Base-by-base conservation (phyloP, 1,140 invertebrate species). In the Pseudobourletiella spinata region DNA sequence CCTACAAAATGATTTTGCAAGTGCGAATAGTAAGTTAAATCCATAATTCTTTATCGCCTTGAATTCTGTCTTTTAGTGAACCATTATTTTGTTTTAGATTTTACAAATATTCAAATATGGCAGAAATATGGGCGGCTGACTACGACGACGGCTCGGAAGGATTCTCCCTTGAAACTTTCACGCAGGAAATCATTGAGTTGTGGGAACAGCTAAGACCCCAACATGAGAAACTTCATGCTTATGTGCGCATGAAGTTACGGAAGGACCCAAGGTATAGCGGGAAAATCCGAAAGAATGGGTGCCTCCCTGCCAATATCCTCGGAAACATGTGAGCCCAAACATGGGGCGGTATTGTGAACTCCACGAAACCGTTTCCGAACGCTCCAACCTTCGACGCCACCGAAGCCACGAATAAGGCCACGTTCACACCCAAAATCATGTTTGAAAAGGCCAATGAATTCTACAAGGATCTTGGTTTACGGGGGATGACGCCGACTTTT, bases 181-280 rank as follows among this genome's bases (percentile, higher is more conserved):
- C 79, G 58, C 72, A 80, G 1, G 80, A 86, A 65, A 73, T 89
- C 56, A 77, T 82, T 57, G 73, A 73, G 16, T 71, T 91, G 1
- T 89, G 85, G 83, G 71, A 79, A n/a, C 80, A 91, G 70, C 72
- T 95, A 2, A 82, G 81, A 63, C 91, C 90, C 0, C 73, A 93
- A 1, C 95, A 95, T 72, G 72, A 86, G 54, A 83, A 94, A 73
- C 72, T 96, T 0, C 92, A 96, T 68, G n/a, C n/a, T n/a, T n/a
- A n/a, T n/a, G n/a, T n/a, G n/a, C n/a, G n/a, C n/a, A n/a, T n/a
- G n/a, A n/a, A n/a, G n/a, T n/a, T n/a, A n/a, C n/a, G n/a, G n/a
- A n/a, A n/a, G n/a, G n/a, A n/a, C n/a, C n/a, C n/a, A 86, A 18
- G 42, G n/a, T 63, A 57, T 28, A 11, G 20, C 6, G 16, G 50